These are phyloP conservation scores for Callopanchax toddi DNA, from an alignment of 2,113 vertebrate species.

Conservation along the genomic window DNA sequence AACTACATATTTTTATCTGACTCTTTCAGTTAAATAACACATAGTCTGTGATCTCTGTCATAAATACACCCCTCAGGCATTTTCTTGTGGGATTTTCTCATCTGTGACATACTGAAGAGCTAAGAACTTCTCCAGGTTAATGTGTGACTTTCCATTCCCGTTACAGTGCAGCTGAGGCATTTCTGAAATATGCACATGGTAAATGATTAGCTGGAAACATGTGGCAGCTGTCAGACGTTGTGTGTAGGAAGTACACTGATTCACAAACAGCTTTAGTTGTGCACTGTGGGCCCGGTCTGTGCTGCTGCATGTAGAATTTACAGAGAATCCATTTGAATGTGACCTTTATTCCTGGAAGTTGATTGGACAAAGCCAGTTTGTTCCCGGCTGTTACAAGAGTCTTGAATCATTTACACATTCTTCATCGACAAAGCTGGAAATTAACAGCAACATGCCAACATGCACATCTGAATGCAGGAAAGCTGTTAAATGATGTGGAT, in stretches of 20 bases:
- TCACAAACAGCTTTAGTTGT: constrained; percentile 14
- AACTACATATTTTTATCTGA: background rate
- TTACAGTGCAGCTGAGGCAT: constrained; percentile 61
- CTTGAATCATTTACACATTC: constrained; percentile 13
- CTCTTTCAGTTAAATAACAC: background rate
- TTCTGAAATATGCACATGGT: constrained; percentile 57
- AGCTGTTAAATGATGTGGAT: no score
- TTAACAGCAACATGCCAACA: background rate
- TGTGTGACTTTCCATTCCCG: constrained; percentile 65
- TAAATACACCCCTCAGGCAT: constrained; percentile 3
- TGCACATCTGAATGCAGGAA: no score
- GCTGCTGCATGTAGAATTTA: constrained; percentile 42
- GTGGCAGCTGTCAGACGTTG: constrained; percentile 54
- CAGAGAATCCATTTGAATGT: constrained; percentile 8
- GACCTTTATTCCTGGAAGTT: constrained; percentile 18
- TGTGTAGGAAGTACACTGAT: constrained; percentile 9
- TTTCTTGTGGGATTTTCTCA: constrained; percentile 18
- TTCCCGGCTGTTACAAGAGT: constrained; percentile 5
- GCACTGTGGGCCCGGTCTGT: constrained; percentile 25
- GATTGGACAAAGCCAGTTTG: constrained; percentile 16
- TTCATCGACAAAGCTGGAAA: constrained; percentile 12
- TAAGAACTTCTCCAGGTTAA: constrained; percentile 66
- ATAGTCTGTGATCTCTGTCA: background rate
- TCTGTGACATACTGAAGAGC: constrained; percentile 34
- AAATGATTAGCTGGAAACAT: constrained; percentile 75